Evolutionary conservation across 2,113 vertebrate genomes (phyloP).

Genomic region (Riparia riparia): DNA sequence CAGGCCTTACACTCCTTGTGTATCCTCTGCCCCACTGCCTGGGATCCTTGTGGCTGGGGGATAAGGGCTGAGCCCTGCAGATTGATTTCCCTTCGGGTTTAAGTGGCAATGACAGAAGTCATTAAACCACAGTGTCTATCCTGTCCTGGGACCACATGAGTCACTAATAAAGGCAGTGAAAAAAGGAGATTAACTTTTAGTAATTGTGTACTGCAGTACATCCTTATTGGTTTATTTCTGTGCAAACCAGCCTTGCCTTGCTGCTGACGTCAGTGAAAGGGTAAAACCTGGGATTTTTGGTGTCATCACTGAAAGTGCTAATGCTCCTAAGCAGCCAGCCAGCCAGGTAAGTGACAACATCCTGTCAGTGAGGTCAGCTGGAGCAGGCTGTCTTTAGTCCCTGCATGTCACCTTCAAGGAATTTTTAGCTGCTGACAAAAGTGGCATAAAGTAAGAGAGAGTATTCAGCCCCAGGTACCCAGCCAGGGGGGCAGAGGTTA

Average conservation of each 20-base stretch:
- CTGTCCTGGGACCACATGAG: slow-evolving; percentile 12
- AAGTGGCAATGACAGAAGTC: not conserved
- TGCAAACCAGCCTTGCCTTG: not conserved
- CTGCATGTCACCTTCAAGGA: not conserved
- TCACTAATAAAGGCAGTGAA: slow-evolving; percentile 29
- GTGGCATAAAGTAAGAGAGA: not conserved
- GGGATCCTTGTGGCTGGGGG: not conserved
- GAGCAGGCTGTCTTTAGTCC: not conserved
- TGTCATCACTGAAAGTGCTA: not conserved
- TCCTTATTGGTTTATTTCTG: slow-evolving; percentile 28
- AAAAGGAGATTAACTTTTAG: not conserved
- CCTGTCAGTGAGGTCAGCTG: not conserved
- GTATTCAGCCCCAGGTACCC: not conserved
- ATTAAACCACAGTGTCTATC: not conserved
- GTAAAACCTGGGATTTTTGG: not conserved
- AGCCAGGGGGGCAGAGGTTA: not conserved
- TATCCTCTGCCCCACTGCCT: not conserved
- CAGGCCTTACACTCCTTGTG: not conserved
- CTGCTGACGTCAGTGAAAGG: slow-evolving; percentile 12
- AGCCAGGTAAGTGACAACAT: not conserved
- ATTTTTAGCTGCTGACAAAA: not conserved
- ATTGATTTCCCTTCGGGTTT: not conserved
- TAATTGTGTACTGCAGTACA: slow-evolving; percentile 9
- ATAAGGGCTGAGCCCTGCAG: not conserved
- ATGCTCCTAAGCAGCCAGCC: not conserved